Evolutionary conservation across 2,113 vertebrate genomes (phyloP).

Genomic region (Parus major): DNA sequence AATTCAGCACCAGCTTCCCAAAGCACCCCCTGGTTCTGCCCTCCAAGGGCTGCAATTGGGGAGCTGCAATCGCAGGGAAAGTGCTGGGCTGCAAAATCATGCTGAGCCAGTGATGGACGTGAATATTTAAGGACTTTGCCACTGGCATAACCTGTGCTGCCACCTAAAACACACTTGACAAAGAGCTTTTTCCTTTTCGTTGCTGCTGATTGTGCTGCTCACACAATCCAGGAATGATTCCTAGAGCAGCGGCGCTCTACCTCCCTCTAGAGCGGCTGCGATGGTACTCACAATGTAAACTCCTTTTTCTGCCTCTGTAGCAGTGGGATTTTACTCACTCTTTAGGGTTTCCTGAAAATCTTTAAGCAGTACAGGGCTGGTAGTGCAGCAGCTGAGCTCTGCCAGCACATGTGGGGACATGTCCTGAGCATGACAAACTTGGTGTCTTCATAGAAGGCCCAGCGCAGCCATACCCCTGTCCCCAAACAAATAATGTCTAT

Average conservation of each 20-base stretch:
- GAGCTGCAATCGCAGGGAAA: slow-evolving; percentile 13
- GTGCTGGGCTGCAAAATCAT: neutral
- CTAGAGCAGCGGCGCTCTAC: slow-evolving; percentile 49
- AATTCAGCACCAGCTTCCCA: neutral
- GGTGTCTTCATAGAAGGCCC: neutral
- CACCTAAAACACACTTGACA: slow-evolving; percentile 27
- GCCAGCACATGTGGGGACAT: fast-evolving
- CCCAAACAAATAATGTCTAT: fast-evolving
- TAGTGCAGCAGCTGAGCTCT: neutral
- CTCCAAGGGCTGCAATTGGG: neutral
- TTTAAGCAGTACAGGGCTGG: neutral
- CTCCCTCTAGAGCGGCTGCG: slow-evolving; percentile 64
- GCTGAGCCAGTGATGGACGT: slow-evolving; percentile 45
- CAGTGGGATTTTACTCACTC: fast-evolving
- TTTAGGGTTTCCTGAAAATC: neutral
- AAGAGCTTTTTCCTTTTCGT: neutral
- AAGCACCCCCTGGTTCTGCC: neutral
- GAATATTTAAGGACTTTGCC: slow-evolving; percentile 48
- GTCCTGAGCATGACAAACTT: fast-evolving
- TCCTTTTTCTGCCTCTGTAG: neutral
- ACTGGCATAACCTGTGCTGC: slow-evolving; percentile 28
- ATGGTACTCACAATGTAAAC: neutral
- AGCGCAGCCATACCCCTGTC: neutral
- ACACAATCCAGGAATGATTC: neutral
- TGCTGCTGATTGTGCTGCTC: slow-evolving; percentile 12